Percentiles rank a stretch among this genome's conserved stretches.
Conservation (phyloP, 92 coral and sea anemone species). For the Palythoa heliodiscus region DNA sequence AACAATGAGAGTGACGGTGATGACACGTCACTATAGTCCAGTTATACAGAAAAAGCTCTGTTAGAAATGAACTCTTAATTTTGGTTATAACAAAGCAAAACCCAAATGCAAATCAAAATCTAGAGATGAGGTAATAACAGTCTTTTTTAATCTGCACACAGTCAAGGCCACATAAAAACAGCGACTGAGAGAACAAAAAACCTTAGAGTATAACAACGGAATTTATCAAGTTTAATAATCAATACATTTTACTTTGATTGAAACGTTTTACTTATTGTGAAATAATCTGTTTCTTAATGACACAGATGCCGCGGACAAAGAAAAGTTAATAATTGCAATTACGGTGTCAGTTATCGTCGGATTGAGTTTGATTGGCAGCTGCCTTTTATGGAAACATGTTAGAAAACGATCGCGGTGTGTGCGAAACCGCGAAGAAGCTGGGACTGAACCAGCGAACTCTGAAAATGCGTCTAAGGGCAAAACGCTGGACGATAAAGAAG, state of each 20-base stretch:
- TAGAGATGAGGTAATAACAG: too few relatives aligned
- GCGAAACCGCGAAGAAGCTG: slow-evolving; percentile 46
- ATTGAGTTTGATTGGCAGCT: slow-evolving; percentile 60
- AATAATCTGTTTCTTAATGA: neutral
- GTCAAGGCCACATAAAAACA: too few relatives aligned
- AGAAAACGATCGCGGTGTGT: slow-evolving; percentile 60
- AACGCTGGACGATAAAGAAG: slow-evolving; percentile 40
- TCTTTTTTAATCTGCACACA: too few relatives aligned
- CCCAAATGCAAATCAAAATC: too few relatives aligned
- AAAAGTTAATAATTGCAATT: slow-evolving; percentile 50
- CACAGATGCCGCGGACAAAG: slow-evolving; percentile 48
- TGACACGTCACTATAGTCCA: too few relatives aligned
- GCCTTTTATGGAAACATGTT: slow-evolving; percentile 71
- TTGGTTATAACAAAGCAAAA: too few relatives aligned
- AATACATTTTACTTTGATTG: neutral
- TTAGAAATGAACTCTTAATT: too few relatives aligned
- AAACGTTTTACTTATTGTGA: neutral
- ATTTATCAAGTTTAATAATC: too few relatives aligned
- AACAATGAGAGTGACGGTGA: too few relatives aligned
- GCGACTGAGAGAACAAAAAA: too few relatives aligned
- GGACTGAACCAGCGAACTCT: slow-evolving; percentile 31
- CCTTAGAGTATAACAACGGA: too few relatives aligned
- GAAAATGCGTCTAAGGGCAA: slow-evolving; percentile 32
- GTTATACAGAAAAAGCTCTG: too few relatives aligned
- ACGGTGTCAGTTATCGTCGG: slow-evolving; percentile 47